Percentiles rank a stretch among this genome's conserved stretches.
These are phyloP conservation scores for Trichogramma dendrolimi DNA, from an alignment of 2,888 invertebrate species.

Conservation along the genomic window DNA sequence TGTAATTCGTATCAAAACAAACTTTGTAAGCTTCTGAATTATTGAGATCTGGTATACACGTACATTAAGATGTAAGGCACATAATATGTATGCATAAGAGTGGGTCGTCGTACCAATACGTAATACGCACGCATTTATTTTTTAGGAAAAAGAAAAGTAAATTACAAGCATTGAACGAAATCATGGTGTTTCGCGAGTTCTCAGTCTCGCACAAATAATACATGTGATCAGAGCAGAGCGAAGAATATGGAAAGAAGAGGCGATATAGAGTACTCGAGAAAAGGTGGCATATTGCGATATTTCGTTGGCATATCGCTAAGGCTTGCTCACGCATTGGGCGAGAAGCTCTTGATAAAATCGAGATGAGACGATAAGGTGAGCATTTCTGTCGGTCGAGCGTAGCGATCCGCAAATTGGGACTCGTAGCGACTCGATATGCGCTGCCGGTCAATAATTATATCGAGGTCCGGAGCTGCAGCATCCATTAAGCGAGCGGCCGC, in stretches of 20 bases:
- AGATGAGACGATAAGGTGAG: constrained; percentile 28
- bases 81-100: too few relatives aligned
- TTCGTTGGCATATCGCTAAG: constrained; percentile 1
- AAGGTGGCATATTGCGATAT: constrained; percentile 5
- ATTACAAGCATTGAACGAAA: too few relatives aligned
- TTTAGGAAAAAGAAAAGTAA: too few relatives aligned
- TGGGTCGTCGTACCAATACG: too few relatives aligned
- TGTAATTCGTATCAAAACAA: background rate
- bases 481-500: constrained; percentile 36
- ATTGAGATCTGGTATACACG: too few relatives aligned
- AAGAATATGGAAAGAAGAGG: background rate
- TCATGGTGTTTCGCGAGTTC: too few relatives aligned
- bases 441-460: constrained; percentile 42
- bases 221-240: background rate
- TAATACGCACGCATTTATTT: too few relatives aligned
- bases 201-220: too few relatives aligned
- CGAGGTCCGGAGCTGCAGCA: constrained; percentile 23
- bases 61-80: too few relatives aligned
- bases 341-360: constrained; percentile 26
- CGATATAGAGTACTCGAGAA: background rate
- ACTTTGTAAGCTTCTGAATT: too few relatives aligned
- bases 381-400: background rate
- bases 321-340: constrained; percentile 1
- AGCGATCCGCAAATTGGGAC: constrained; percentile 26
- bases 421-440: constrained; percentile 15